A percentile compares a stretch with the other conserved stretches of the same genome.
These are phyloP conservation scores for Laspeyria flexula DNA, from an alignment of 2,888 invertebrate species.

Conservation along the genomic window DNA sequence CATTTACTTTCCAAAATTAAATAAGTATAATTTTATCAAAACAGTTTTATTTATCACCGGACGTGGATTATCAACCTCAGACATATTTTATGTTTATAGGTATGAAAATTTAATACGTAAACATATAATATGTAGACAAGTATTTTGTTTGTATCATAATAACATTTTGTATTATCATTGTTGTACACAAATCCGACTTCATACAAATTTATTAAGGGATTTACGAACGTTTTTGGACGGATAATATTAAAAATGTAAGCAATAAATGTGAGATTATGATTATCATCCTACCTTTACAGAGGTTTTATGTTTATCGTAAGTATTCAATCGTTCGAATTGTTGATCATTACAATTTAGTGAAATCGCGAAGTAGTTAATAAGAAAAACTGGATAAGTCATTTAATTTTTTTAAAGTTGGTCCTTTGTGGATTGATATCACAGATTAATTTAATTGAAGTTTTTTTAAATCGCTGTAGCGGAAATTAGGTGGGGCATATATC, in stretches of 20 bases:
- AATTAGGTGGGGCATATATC: no score
- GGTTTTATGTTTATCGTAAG: conserved; percentile 1
- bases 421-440: no score
- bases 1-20: no score
- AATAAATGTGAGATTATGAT: conserved; percentile 11
- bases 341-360: neutral
- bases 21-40: neutral
- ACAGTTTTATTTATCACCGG: neutral
- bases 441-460: no score
- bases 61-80: neutral
- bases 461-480: no score
- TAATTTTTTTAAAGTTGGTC: no score
- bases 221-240: conserved; percentile 22
- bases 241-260: conserved; percentile 13
- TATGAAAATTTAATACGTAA: neutral
- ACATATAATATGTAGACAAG: conserved; percentile 5
- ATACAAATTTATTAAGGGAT: conserved; percentile 37
- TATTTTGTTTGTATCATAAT: conserved; percentile 15
- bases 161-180: conserved; percentile 22
- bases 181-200: conserved; percentile 32
- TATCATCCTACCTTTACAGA: conserved; percentile 1
- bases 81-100: neutral
- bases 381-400: no score
- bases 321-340: conserved; percentile 1
- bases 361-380: conserved; percentile 2